These are phyloP conservation scores for Stegastes partitus DNA, from an alignment of 2,113 vertebrate species.

Conservation along the genomic window DNA sequence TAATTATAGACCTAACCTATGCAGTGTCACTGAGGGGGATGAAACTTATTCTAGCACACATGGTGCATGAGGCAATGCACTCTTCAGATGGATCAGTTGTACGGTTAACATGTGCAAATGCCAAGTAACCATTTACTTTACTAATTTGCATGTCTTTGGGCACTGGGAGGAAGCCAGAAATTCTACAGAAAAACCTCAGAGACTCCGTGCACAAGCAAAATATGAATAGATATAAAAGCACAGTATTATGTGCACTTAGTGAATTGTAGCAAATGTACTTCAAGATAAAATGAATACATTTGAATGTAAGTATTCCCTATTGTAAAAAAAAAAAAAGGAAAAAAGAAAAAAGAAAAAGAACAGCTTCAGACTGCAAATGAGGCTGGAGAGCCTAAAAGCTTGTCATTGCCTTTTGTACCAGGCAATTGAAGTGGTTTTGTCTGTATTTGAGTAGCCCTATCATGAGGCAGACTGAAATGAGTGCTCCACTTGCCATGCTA, in stretches of 20 bases:
- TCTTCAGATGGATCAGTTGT: neutral
- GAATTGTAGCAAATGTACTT: neutral
- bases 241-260: neutral
- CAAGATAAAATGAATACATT: slow-evolving; percentile 6
- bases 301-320: neutral
- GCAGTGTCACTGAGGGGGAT: neutral
- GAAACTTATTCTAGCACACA: neutral
- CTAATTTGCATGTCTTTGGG: neutral
- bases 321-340: too few species aligned
- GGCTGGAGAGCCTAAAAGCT: slow-evolving; percentile 48
- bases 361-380: slow-evolving; percentile 21
- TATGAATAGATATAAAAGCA: too few species aligned
- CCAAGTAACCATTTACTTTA: neutral
- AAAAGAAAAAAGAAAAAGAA: too few species aligned
- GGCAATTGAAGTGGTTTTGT: slow-evolving; percentile 50
- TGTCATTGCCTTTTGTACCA: slow-evolving; percentile 20
- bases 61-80: too few species aligned
- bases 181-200: too few species aligned
- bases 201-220: too few species aligned
- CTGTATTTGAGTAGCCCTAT: slow-evolving; percentile 42
- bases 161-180: neutral
- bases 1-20: neutral
- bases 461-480: slow-evolving; percentile 28
- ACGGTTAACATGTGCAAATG: neutral
- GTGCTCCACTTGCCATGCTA: slow-evolving; percentile 16